Percentiles rank a stretch among this genome's conserved stretches.
These are phyloP conservation scores for Malthinus seriepunctatus DNA, from an alignment of 2,888 invertebrate genomes.

Conservation along the genomic window DNA sequence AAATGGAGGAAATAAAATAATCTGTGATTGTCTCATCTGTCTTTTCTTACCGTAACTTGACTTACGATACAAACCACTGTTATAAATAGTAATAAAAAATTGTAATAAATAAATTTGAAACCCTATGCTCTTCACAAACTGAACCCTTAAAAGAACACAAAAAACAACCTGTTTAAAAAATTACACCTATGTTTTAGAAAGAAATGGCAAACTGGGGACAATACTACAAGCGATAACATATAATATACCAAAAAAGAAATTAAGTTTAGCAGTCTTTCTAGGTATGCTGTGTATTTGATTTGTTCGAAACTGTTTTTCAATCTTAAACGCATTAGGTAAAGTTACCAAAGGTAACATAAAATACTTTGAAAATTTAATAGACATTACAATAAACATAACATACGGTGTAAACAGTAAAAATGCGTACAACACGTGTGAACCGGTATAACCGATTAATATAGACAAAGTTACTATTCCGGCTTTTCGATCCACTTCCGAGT, in stretches of 20 bases:
- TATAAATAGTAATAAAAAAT: background rate
- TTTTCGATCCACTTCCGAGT: slow-evolving; percentile 83
- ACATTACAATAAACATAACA: slow-evolving; percentile 83
- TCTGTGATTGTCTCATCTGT: too few species aligned
- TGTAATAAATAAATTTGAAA: background rate
- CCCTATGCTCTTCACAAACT: background rate
- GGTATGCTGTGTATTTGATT: slow-evolving; percentile 82
- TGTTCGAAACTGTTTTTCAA: slow-evolving; percentile 85
- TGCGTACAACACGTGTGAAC: slow-evolving; percentile 89
- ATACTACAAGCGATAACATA: slow-evolving; percentile 84
- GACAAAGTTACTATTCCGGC: slow-evolving; percentile 94
- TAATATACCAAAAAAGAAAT: slow-evolving; percentile 87
- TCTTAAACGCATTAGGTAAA: slow-evolving; percentile 84
- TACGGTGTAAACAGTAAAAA: slow-evolving; percentile 90
- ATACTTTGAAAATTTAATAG: slow-evolving; percentile 84
- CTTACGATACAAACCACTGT: too few species aligned
- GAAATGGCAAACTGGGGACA: slow-evolving; percentile 66
- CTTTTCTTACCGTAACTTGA: too few species aligned
- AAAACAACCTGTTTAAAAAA: background rate
- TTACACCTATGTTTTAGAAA: slow-evolving; percentile 50
- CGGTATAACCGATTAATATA: slow-evolving; percentile 89
- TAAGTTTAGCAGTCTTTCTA: slow-evolving; percentile 85
- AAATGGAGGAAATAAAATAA: too few species aligned
- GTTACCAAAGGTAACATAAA: slow-evolving; percentile 88
- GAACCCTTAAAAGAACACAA: background rate